Conservation (phyloP, 2,888 invertebrate species). For the Aplocera efformata region DNA sequence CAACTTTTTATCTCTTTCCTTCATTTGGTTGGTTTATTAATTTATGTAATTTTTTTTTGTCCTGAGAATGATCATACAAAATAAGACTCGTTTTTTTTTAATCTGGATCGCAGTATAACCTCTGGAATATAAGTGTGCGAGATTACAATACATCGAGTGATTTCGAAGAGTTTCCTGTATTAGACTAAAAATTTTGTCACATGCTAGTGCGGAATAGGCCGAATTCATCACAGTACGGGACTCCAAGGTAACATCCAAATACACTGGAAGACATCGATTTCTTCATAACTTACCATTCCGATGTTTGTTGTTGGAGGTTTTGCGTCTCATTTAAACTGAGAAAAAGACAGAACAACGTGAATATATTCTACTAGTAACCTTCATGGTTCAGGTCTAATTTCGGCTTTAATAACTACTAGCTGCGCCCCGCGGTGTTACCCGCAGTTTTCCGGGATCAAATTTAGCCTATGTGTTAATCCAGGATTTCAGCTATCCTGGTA, state of each 20-base stretch:
- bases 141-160: slow-evolving; percentile 4
- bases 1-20: too few relatives aligned
- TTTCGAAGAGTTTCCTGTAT: slow-evolving; percentile 1
- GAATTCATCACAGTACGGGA: slow-evolving; percentile 13
- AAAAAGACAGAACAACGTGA: slow-evolving; percentile 19
- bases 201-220: slow-evolving; percentile 15
- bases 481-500: too few relatives aligned
- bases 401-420: too few relatives aligned
- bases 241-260: slow-evolving; percentile 16
- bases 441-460: too few relatives aligned
- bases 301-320: slow-evolving; percentile 11
- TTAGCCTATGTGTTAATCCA: too few relatives aligned
- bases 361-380: slow-evolving; percentile 10
- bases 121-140: slow-evolving; percentile 1
- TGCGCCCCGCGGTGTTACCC: too few relatives aligned
- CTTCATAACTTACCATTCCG: slow-evolving; percentile 18
- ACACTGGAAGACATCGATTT: slow-evolving; percentile 10
- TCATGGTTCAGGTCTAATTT: too few relatives aligned
- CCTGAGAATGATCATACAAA: too few relatives aligned
- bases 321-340: slow-evolving; percentile 22
- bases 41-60: too few relatives aligned
- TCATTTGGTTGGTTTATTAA: too few relatives aligned
- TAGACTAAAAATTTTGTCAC: slow-evolving; percentile 10
- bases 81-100: too few relatives aligned
- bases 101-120: too few relatives aligned